phyloP scores from a whole-genome alignment of 2,113 vertebrate species.

The Ornithorhynchus anatinus region DNA sequence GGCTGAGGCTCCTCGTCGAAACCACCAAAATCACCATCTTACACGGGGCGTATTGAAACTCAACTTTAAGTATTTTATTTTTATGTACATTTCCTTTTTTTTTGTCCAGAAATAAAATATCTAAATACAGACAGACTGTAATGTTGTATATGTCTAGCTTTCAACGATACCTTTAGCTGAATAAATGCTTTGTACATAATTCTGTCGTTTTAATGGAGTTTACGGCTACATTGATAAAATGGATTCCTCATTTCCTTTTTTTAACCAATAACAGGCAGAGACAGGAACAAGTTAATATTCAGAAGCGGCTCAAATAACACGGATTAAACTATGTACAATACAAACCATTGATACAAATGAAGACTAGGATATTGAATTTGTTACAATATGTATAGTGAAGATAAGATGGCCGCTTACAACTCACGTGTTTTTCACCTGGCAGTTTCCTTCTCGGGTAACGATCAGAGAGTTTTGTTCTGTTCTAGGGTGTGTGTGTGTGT shows the following conservation, averaged over 20 bases:
- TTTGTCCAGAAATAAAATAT: constrained; percentile 88
- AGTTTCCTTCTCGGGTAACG: constrained; percentile 64
- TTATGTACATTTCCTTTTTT: constrained; percentile 83
- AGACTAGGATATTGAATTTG: constrained; percentile 94
- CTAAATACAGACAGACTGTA: constrained; percentile 89
- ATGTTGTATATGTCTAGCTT: constrained; percentile 88
- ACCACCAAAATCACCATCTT: constrained; percentile 70
- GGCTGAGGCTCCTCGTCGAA: constrained; percentile 25
- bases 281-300: constrained; percentile 91
- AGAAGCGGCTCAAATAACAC: constrained; percentile 92
- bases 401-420: constrained; percentile 85
- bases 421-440: constrained; percentile 70
- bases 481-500: too few relatives aligned
- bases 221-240: constrained; percentile 93
- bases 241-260: constrained; percentile 83
- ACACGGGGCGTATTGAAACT: constrained; percentile 78
- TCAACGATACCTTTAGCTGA: constrained; percentile 84
- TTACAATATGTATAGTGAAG: constrained; percentile 94
- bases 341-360: constrained; percentile 99
- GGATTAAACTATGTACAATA: constrained; percentile 97
- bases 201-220: constrained; percentile 87
- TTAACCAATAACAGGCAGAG: constrained; percentile 96
- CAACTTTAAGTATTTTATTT: constrained; percentile 91
- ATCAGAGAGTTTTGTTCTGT: too few relatives aligned
- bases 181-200: constrained; percentile 94